phyloP scores from a whole-genome alignment of 23 tunicate genomes.

The Oikopleura vanhoeffeni region DNA sequence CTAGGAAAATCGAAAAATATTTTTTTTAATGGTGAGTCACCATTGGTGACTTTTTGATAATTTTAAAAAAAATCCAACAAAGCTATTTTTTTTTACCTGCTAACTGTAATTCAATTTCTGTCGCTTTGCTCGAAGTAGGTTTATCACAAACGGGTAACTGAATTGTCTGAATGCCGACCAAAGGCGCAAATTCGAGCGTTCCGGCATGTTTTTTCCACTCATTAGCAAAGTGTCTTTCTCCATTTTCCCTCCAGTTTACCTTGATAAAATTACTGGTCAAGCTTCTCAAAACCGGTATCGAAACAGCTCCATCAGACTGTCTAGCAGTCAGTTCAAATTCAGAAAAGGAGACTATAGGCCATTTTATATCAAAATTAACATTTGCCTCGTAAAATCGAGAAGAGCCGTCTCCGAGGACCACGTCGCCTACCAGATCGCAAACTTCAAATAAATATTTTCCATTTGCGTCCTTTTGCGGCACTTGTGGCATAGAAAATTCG shows the following conservation, averaged over 20 bases:
- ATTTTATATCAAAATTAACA: not conserved
- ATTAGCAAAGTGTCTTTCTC: not conserved
- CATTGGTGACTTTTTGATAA: no score
- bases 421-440: not conserved
- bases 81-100: no score
- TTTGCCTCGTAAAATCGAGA: not conserved
- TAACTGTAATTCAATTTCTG: not conserved
- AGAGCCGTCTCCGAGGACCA: not conserved
- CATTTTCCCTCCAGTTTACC: constrained; percentile 5
- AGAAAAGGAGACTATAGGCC: not conserved
- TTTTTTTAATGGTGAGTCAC: no score
- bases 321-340: not conserved
- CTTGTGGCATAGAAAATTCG: not conserved
- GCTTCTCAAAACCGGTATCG: constrained; percentile 39
- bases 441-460: not conserved
- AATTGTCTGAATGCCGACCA: not conserved
- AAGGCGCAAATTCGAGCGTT: not conserved
- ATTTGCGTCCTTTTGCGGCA: not conserved
- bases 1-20: no score
- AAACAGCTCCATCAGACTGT: constrained; percentile 45
- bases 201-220: constrained; percentile 2
- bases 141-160: not conserved
- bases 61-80: no score
- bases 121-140: not conserved
- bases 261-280: constrained; percentile 28